phyloP scores from a whole-genome alignment of 2,797 vertebrate genomes.

The Sciurus vulgaris region DNA sequence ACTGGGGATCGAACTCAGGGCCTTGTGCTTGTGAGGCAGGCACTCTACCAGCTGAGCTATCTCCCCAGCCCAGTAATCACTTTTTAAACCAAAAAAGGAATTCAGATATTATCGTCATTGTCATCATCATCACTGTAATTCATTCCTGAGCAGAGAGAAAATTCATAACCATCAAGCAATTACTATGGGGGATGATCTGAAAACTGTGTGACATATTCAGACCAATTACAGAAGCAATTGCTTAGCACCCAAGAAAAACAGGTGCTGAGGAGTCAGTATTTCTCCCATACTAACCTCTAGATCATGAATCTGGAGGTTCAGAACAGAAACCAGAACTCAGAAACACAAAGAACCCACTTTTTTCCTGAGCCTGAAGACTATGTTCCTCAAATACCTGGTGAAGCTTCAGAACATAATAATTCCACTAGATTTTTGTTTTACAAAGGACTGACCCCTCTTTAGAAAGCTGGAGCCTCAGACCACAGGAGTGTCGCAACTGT shows the following conservation, averaged over 20 bases:
- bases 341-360: not conserved
- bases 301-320: not conserved
- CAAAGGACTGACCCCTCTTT: not conserved
- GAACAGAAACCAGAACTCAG: slow-evolving; percentile 30
- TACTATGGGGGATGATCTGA: not conserved
- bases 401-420: slow-evolving; percentile 40
- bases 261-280: not conserved
- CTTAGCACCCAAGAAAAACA: not conserved
- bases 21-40: too few relatives aligned
- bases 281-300: not conserved
- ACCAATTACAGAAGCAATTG: slow-evolving; percentile 6
- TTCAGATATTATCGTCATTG: not conserved
- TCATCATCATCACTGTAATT: not conserved
- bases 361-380: not conserved
- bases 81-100: slow-evolving; percentile 15
- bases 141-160: slow-evolving; percentile 4
- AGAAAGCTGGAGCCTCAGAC: not conserved
- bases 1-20: too few relatives aligned
- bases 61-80: too few relatives aligned
- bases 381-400: not conserved
- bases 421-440: not conserved
- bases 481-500: not conserved
- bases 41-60: too few relatives aligned
- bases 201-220: not conserved
- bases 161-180: slow-evolving; percentile 31